Evolutionary conservation across 2,888 invertebrate genomes (phyloP).

Genomic region (Rambutsinella grinnellia): DNA sequence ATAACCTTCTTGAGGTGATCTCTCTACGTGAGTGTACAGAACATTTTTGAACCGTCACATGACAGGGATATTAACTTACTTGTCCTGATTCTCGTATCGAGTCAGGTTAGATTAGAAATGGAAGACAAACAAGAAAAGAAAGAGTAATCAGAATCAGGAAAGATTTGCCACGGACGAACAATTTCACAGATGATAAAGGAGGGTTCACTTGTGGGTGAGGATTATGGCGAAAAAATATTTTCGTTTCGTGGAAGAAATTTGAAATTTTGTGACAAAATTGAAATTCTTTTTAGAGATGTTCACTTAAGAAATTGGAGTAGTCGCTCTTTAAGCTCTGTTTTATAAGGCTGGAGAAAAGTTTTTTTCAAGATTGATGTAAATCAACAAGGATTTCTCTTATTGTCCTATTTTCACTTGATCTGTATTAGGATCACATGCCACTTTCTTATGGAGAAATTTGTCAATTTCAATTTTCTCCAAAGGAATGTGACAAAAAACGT

Average conservation of each 20-base stretch:
- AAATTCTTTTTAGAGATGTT: too few relatives aligned
- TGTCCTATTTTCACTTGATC: neutral
- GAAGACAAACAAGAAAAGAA: neutral
- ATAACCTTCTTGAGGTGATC: neutral
- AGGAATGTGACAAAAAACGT: conserved; percentile 27
- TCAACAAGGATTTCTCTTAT: too few relatives aligned
- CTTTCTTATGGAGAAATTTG: conserved; percentile 20
- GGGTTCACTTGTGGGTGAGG: too few relatives aligned
- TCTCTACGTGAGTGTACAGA: neutral
- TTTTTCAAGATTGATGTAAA: too few relatives aligned
- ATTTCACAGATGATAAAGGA: neutral
- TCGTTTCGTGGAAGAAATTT: neutral
- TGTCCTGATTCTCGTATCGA: neutral
- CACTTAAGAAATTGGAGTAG: too few relatives aligned
- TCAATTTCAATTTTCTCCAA: conserved; percentile 27
- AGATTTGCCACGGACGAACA: neutral
- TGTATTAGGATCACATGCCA: neutral
- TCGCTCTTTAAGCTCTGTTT: too few relatives aligned
- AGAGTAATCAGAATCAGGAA: neutral
- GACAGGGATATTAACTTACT: neutral
- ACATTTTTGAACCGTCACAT: neutral
- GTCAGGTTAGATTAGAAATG: neutral
- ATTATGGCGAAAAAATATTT: neutral
- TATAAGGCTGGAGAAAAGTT: too few relatives aligned
- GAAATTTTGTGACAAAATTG: neutral